These are phyloP conservation scores for Tamias sibiricus DNA, from an alignment of 2,113 vertebrate genomes.

Conservation along the genomic window DNA sequence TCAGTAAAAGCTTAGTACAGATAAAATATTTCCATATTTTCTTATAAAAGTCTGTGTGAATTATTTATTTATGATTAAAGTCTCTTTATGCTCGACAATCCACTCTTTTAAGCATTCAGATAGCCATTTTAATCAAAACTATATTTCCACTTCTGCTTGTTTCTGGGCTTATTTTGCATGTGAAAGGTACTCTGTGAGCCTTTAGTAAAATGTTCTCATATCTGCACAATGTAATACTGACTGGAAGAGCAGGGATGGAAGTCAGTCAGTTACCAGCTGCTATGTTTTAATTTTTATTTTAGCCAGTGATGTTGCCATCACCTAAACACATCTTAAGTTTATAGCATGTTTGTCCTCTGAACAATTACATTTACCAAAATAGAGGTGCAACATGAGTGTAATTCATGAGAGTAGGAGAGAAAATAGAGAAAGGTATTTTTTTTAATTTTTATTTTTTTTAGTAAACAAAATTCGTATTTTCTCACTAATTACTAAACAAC, in stretches of 20 bases:
- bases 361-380: neutral
- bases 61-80: neutral
- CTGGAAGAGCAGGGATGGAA: neutral
- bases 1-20: neutral
- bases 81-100: neutral
- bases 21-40: slow-evolving; percentile 14
- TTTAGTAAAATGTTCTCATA: neutral
- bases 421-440: neutral
- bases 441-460: neutral
- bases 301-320: neutral
- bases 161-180: slow-evolving; percentile 14
- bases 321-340: neutral
- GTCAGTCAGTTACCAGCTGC: neutral
- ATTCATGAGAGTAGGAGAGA: neutral
- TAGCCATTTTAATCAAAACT: neutral
- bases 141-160: neutral
- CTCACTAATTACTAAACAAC: neutral
- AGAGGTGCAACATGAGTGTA: neutral
- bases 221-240: neutral
- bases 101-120: neutral
- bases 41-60: neutral
- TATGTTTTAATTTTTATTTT: neutral
- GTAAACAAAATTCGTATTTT: neutral
- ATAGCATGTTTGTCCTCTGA: neutral
- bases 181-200: neutral